Percentiles rank a stretch among this genome's conserved stretches.
These are phyloP conservation scores for Xenentodon cancila DNA, from an alignment of 2,797 vertebrate genomes.

Conservation along the genomic window DNA sequence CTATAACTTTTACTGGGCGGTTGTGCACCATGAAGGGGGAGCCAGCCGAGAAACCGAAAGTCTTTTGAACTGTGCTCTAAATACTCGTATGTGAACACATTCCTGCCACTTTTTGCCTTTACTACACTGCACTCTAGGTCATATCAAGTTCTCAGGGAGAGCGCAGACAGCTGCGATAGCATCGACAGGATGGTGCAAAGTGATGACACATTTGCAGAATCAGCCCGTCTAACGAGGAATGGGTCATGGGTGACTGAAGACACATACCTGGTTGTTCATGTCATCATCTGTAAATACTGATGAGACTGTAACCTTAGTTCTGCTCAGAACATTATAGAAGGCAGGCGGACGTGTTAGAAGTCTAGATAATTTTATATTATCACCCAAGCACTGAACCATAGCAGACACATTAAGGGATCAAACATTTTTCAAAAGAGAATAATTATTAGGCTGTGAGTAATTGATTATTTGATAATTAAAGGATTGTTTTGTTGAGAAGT, in stretches of 20 bases:
- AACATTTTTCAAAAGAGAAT: too few relatives aligned
- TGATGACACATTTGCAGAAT: slow-evolving; percentile 79
- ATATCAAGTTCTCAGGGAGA: slow-evolving; percentile 79
- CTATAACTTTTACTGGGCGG: slow-evolving; percentile 20
- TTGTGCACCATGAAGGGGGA: slow-evolving; percentile 14
- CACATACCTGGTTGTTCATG: slow-evolving; percentile 47
- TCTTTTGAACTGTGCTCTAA: slow-evolving; percentile 38
- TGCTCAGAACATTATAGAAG: slow-evolving; percentile 9
- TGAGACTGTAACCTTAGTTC: slow-evolving; percentile 9
- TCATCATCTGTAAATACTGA: slow-evolving; percentile 36
- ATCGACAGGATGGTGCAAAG: slow-evolving; percentile 77
- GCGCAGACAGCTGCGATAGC: slow-evolving; percentile 71
- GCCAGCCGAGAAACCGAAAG: slow-evolving; percentile 18
- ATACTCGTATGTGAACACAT: slow-evolving; percentile 39
- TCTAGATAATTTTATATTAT: too few relatives aligned
- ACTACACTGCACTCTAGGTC: slow-evolving; percentile 67
- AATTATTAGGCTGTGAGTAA: too few relatives aligned
- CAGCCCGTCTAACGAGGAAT: slow-evolving; percentile 66
- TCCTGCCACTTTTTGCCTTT: slow-evolving; percentile 32
- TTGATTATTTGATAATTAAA: too few relatives aligned
- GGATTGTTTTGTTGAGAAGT: too few relatives aligned
- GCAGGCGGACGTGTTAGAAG: not conserved
- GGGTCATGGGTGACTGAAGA: slow-evolving; percentile 65
- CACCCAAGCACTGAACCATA: too few relatives aligned
- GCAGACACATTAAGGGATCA: too few relatives aligned